phyloP scores from a whole-genome alignment of 2,888 invertebrate species.

The Cheilosia pagana region DNA sequence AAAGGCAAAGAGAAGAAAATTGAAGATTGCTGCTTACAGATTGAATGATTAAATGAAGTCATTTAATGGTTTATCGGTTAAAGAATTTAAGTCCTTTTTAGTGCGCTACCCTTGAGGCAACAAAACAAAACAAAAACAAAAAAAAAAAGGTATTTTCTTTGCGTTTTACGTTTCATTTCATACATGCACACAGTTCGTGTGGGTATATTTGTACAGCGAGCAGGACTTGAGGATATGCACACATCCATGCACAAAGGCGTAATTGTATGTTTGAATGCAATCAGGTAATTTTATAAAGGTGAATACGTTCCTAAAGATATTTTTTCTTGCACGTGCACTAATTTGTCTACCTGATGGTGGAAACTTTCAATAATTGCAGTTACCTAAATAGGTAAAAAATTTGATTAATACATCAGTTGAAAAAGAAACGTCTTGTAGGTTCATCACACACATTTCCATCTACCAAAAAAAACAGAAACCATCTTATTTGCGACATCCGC shows the following conservation, averaged over 20 bases:
- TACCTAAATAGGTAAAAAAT: background rate
- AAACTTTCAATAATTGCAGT: background rate
- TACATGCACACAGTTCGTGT: background rate
- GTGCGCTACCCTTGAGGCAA: conserved; percentile 56
- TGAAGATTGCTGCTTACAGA: conserved; percentile 69
- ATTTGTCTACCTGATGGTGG: conserved; percentile 4
- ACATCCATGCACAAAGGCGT: background rate
- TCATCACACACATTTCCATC: no score
- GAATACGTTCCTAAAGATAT: background rate
- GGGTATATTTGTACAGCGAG: background rate
- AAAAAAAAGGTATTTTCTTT: conserved; percentile 31
- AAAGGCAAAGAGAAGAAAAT: conserved; percentile 55
- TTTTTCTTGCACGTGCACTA: background rate
- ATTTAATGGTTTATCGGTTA: conserved; percentile 74
- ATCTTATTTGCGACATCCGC: conserved; percentile 46
- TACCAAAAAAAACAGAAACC: background rate
- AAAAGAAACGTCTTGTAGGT: background rate
- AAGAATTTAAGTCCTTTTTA: conserved; percentile 65
- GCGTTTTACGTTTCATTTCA: conserved; percentile 34
- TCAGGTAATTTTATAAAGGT: conserved; percentile 32
- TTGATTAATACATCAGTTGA: background rate
- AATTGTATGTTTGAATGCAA: conserved; percentile 31
- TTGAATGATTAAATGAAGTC: conserved; percentile 76
- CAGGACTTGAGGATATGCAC: background rate
- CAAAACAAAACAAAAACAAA: no score